phyloP scores from a whole-genome alignment of 2,113 vertebrate species.

The Potamarius usumacintae region DNA sequence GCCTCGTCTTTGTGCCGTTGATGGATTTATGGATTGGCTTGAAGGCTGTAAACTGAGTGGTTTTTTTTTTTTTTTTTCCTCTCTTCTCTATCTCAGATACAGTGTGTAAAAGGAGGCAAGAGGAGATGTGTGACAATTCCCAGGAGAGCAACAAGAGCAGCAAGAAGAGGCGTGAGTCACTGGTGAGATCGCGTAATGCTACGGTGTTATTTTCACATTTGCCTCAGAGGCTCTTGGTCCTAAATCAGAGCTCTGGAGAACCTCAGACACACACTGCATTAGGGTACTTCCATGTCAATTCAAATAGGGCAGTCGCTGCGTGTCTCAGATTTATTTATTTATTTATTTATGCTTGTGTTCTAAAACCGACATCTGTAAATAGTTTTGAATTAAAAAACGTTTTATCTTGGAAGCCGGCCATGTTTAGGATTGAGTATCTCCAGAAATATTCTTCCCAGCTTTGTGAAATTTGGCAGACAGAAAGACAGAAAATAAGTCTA shows the following conservation, averaged over 20 bases:
- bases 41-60: not conserved
- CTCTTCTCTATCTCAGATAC: conserved; percentile 57
- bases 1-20: not conserved
- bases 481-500: not conserved
- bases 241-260: not conserved
- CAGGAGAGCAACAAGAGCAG: conserved; percentile 61
- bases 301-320: not conserved
- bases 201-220: conserved; percentile 44
- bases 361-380: not conserved
- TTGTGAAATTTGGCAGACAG: not conserved
- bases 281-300: not conserved
- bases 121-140: conserved; percentile 58
- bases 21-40: conserved; percentile 7
- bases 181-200: conserved; percentile 68
- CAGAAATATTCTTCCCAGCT: not conserved
- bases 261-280: not conserved
- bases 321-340: not conserved
- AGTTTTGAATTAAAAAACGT: not conserved
- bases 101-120: conserved; percentile 73
- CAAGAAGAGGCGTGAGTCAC: conserved; percentile 72
- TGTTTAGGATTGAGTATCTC: not conserved
- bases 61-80: not conserved
- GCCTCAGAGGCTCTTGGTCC: not conserved
- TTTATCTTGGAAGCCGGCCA: not conserved
- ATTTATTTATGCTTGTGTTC: not conserved